Evolutionary conservation across 2,797 vertebrate species (phyloP).

Genomic region (Spheniscus humboldti): DNA sequence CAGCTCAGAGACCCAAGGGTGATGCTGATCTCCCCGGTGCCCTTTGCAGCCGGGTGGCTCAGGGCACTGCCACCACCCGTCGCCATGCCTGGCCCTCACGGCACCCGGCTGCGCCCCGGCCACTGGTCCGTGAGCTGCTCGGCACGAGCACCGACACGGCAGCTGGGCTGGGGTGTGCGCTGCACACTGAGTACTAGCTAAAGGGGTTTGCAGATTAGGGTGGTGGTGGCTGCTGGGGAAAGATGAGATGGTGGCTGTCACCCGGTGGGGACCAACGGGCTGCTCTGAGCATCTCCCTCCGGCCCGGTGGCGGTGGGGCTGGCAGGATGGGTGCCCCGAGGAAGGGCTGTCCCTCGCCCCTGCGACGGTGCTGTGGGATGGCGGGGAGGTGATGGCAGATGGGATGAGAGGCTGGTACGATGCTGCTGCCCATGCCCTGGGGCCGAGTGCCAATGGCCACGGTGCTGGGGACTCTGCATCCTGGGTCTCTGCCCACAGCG

Average conservation of each 20-base stretch:
- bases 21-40: accelerated
- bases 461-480: neutral
- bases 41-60: neutral
- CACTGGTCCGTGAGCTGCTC: accelerated
- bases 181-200: accelerated
- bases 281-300: neutral
- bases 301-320: accelerated
- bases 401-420: neutral
- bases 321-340: accelerated
- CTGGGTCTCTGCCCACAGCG: accelerated
- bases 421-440: neutral
- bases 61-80: accelerated
- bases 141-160: accelerated
- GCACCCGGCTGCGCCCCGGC: neutral
- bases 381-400: accelerated
- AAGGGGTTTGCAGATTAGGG: neutral
- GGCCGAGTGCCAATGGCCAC: accelerated
- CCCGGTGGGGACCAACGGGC: accelerated
- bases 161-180: neutral
- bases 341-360: neutral
- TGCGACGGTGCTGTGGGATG: accelerated
- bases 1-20: neutral
- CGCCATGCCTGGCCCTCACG: neutral
- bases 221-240: neutral
- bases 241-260: neutral